These are phyloP conservation scores for Tachycineta bicolor DNA, from an alignment of 2,113 vertebrate species.

Conservation along the genomic window DNA sequence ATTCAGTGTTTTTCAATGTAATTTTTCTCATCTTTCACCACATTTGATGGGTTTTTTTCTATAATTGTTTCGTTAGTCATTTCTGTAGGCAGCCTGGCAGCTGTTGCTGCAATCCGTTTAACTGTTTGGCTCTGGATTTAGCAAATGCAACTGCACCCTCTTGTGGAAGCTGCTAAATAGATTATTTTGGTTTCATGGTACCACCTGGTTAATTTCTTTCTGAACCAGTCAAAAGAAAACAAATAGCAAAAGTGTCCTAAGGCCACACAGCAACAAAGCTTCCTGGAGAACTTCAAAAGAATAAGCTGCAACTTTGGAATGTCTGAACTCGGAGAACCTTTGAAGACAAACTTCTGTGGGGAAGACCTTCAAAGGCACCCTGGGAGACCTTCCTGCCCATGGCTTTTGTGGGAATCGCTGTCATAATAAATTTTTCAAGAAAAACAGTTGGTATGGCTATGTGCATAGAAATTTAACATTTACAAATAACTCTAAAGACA, in stretches of 20 bases:
- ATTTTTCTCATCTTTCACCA: not conserved
- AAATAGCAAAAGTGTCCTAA: conserved; percentile 23
- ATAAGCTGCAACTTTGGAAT: not conserved
- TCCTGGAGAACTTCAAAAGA: conserved; percentile 1
- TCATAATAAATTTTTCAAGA: not conserved
- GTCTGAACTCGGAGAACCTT: not conserved
- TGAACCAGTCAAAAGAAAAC: not conserved
- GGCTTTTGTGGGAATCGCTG: not conserved
- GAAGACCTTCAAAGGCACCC: conserved; percentile 12
- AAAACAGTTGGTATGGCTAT: not conserved
- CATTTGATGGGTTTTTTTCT: not conserved
- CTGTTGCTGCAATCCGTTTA: not conserved
- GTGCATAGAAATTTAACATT: not conserved
- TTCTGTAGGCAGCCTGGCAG: conserved; percentile 5
- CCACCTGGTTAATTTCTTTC: not conserved
- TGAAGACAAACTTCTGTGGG: not conserved
- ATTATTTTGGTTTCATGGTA: not conserved
- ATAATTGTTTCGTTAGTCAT: conserved; percentile 4
- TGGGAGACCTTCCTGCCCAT: not conserved
- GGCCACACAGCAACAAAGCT: conserved; percentile 25
- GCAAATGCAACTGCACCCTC: conserved; percentile 49
- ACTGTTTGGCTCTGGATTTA: not conserved
- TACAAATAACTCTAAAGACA: not conserved
- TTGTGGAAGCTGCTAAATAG: not conserved
- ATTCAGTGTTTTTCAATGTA: not conserved